phyloP scores from a whole-genome alignment of 2,113 vertebrate genomes.

The Prolemur simus region DNA sequence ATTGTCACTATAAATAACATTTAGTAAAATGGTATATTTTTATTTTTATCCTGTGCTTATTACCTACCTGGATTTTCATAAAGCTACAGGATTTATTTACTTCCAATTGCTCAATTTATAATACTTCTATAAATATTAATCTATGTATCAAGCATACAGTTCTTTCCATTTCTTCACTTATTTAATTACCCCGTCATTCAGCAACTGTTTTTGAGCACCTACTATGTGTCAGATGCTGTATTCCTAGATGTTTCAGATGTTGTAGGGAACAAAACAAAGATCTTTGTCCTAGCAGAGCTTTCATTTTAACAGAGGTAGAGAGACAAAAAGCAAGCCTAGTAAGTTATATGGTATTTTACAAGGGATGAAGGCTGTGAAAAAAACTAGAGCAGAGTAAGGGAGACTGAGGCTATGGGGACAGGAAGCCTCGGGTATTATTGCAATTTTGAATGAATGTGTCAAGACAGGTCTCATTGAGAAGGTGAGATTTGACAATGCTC shows the following conservation, averaged over 20 bases:
- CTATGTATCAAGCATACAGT: not conserved
- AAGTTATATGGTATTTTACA: not conserved
- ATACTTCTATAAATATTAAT: not conserved
- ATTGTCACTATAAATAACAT: constrained; percentile 9
- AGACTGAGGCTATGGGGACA: not conserved
- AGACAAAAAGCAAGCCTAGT: not conserved
- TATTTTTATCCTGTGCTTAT: constrained; percentile 17
- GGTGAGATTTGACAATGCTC: not conserved
- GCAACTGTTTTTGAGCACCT: not conserved
- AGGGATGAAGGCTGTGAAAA: not conserved
- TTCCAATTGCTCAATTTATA: constrained; percentile 19
- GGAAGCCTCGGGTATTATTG: not conserved
- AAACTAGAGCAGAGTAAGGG: not conserved
- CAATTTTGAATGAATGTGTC: not conserved
- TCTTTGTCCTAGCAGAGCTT: not conserved
- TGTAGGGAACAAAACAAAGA: not conserved
- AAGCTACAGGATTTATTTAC: constrained; percentile 57
- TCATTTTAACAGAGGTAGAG: not conserved
- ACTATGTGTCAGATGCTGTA: not conserved
- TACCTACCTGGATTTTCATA: not conserved
- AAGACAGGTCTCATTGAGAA: not conserved
- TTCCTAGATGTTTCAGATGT: not conserved
- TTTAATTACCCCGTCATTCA: not conserved
- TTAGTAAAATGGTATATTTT: constrained; percentile 37
- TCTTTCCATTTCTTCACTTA: not conserved